Conservation (phyloP, 2,113 vertebrate species). For the Andinoacara biseriatus region DNA sequence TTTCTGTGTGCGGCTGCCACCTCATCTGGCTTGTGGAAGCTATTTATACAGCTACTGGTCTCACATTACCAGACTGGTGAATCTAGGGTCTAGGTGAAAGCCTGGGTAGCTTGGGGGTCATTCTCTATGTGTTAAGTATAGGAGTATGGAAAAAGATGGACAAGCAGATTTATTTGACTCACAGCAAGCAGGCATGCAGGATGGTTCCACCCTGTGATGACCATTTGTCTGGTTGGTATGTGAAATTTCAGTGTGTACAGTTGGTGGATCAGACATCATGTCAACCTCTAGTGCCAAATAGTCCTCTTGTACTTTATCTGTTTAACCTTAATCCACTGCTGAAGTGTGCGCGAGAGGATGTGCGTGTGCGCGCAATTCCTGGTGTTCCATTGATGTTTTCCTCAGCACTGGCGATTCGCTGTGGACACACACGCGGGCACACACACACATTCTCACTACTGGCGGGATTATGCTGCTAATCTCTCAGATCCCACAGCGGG, state of each 20-base stretch:
- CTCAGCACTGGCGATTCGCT: slow-evolving; percentile 26
- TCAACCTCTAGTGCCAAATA: slow-evolving; percentile 29
- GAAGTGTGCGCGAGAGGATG: slow-evolving; percentile 34
- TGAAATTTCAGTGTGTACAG: slow-evolving; percentile 17
- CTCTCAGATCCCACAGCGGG: slow-evolving; percentile 39
- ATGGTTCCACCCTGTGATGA: background rate
- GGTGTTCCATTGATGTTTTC: slow-evolving; percentile 50
- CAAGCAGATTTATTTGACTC: background rate
- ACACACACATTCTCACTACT: slow-evolving; percentile 23
- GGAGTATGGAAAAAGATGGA: slow-evolving; percentile 1
- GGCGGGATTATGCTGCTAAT: slow-evolving; percentile 66
- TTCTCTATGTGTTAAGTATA: slow-evolving; percentile 26
- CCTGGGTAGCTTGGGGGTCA: slow-evolving; percentile 7
- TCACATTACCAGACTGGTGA: slow-evolving; percentile 53
- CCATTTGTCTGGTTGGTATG: slow-evolving; percentile 38
- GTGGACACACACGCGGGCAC: slow-evolving; percentile 26
- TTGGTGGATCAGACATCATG: slow-evolving; percentile 26
- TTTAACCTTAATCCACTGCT: slow-evolving; percentile 51
- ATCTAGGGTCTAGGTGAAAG: slow-evolving; percentile 52
- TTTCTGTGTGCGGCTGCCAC: slow-evolving; percentile 60
- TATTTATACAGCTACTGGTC: slow-evolving; percentile 66
- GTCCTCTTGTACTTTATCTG: slow-evolving; percentile 39
- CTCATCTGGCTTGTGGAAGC: slow-evolving; percentile 58
- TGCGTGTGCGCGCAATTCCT: slow-evolving; percentile 42
- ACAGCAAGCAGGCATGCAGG: slow-evolving; percentile 8